Evolutionary conservation across 2,113 vertebrate species (phyloP), one percentile per base, ranked within the genome.

Genomic region (Myanophis thanlyinensis): DNA sequence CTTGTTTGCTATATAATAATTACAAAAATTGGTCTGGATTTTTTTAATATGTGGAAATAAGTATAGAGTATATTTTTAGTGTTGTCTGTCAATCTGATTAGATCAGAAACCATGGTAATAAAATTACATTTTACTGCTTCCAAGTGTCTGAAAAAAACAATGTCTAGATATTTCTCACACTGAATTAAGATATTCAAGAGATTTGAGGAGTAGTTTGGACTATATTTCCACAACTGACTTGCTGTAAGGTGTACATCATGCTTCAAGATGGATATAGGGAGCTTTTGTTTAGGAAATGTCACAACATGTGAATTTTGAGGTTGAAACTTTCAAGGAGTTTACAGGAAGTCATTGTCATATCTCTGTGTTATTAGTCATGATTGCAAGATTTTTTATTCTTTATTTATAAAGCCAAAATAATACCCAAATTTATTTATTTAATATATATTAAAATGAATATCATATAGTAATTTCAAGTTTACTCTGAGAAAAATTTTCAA

Each of bases 351-450:
- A 48, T 92, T 92, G 62, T 22, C 84, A 8, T 89, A 85, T 85
- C 27, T 91, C 85, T 92, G 25, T 54, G 15, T 54, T 84, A 44
- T 89, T 44, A 87, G 48, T 89, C 87, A 89, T 67, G 30, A 27
- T 85, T 92, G 91, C 87, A 85, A 56, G 56, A 89, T 85, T 47
- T 85, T 12, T 22, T 51, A 48, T 92, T 89, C 18, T 80, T 91
- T 46, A 11, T 91, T 46, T 89, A 15, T 46, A 73, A 52, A 53
- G 80, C 15, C 20, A 89, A 20, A 22, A 20, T 12, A 47, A 47
- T n/a, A 84, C 44, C 20, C 54, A 73, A 51, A 67, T 0, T 48
- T 27, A 47, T 23, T 35, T 30, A 67, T 35, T 67, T 35, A 67
- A 15, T 35, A n/a, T 67, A 67, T 67, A 67, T 35, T n/a, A 67